phyloP scores from a whole-genome alignment of 1,140 invertebrate genomes.

The Physella acuta region DNA sequence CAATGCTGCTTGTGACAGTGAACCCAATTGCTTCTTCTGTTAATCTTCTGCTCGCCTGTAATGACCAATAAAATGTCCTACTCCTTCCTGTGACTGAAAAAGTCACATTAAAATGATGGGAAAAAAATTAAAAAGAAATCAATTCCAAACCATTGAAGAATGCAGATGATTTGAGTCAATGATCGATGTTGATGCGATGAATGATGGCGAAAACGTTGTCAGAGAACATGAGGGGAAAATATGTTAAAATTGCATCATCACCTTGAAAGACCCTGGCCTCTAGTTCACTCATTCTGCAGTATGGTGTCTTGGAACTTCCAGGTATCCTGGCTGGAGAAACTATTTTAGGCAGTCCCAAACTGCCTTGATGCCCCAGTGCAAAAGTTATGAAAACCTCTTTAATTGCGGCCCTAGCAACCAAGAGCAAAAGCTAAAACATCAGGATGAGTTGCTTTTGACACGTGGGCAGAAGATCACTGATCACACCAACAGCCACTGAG shows the following conservation, averaged over 20 bases:
- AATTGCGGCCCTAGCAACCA: constrained; percentile 17
- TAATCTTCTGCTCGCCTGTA: too few species aligned
- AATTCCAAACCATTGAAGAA: constrained; percentile 19
- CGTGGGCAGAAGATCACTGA: constrained; percentile 27
- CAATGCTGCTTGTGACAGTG: too few species aligned
- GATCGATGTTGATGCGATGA: constrained; percentile 28
- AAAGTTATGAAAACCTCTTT: constrained; percentile 17
- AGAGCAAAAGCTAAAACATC: constrained; percentile 27
- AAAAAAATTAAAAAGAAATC: background rate
- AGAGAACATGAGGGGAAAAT: constrained; percentile 19
- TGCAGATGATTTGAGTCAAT: constrained; percentile 26
- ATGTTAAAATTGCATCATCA: constrained; percentile 29
- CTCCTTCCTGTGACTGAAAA: background rate
- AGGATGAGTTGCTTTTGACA: constrained; percentile 28
- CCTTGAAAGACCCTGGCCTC: constrained; percentile 30
- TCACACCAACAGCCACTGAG: constrained; percentile 25
- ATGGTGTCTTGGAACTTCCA: constrained; percentile 11
- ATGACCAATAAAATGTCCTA: too few species aligned
- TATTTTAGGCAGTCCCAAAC: constrained; percentile 19
- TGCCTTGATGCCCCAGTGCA: constrained; percentile 22
- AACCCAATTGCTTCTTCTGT: too few species aligned
- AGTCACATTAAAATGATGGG: background rate
- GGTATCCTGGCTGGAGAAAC: constrained; percentile 3
- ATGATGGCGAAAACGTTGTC: constrained; percentile 23
- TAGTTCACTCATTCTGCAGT: constrained; percentile 29